Base-by-base conservation (phyloP, 2,888 invertebrate genomes). In the Caenorhabditis angaria region DNA sequence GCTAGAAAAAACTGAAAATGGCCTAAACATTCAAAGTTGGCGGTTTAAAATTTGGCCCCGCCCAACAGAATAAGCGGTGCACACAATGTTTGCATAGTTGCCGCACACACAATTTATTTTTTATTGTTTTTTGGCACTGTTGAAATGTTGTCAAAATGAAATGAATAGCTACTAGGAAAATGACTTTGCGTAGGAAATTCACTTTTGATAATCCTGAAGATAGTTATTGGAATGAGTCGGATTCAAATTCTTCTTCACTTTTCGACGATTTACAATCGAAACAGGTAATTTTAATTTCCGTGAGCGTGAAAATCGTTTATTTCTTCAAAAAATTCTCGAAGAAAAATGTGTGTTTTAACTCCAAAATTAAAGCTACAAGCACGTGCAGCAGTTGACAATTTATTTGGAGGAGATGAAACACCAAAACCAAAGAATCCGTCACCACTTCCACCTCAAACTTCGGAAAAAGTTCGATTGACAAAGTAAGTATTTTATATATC, bases 131-230 rank as follows among this genome's bases (percentile, higher is more conserved):
- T 35, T 6, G 27, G 10, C n/a, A n/a, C n/a, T n/a, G n/a, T 55
- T 55, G 48, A 56, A 22, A 28, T 41, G 24, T 6, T 41, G 10
- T 41, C 8, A 18, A 18, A 22, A 4, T 24, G 6, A 50, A 50
- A 50, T 50, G 24, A 24, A 50, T 24, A 50, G 5, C 8, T 8
- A 50, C 24, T 32, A 32, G 20, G 51, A 59, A 54, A 25, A 82
- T 81, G 83, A 73, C 78, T 27, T 53, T 77, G 12, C 76, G 81
- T 25, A 73, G 78, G 22, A 77, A 83, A 66, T 85, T 85, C 70
- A 82, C 78, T 20, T 85, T 85, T 59, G 83, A 84, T 48, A 75
- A 83, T 54, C 85, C 85, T 0, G 85, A 85, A 60, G 85, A 85
- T 62, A 80, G 81, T 51, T 82, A 81, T 62, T 82, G 82, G 82